Conservation (phyloP, 2,888 invertebrate genomes). For the Pogonocherus hispidulus region DNA sequence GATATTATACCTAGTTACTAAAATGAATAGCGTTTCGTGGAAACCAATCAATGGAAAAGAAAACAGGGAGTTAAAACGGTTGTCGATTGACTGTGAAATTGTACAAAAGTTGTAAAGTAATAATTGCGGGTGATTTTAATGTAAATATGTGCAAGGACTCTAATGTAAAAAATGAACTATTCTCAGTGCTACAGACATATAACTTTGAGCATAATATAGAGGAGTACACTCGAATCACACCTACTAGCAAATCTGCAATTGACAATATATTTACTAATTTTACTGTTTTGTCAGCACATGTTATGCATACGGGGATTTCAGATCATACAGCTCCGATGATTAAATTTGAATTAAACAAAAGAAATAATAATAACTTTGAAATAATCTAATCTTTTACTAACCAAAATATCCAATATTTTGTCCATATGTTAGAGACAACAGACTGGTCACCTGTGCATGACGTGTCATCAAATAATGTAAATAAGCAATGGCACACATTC, state of each 20-base stretch:
- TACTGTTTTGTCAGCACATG: too few relatives aligned
- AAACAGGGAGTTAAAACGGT: not conserved
- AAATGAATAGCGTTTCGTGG: too few relatives aligned
- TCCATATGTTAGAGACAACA: not conserved
- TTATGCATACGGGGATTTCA: too few relatives aligned
- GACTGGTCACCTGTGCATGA: not conserved
- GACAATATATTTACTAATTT: too few relatives aligned
- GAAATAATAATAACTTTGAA: constrained; percentile 15
- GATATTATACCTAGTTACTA: too few relatives aligned
- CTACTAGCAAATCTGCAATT: not conserved
- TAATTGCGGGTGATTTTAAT: constrained; percentile 10
- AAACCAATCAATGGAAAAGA: constrained; percentile 1
- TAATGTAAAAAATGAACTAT: not conserved
- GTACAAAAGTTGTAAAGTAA: not conserved
- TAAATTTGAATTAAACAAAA: constrained; percentile 13
- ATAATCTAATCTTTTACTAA: constrained; percentile 20
- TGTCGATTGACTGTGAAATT: constrained; percentile 1
- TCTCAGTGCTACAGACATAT: not conserved
- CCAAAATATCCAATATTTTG: constrained; percentile 19
- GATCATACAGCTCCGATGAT: constrained; percentile 29
- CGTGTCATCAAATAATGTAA: not conserved
- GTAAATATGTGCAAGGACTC: not conserved
- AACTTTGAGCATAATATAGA: constrained; percentile 10
- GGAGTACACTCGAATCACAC: constrained; percentile 14
- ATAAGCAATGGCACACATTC: constrained; percentile 18